Base-by-base conservation (phyloP, 2,888 invertebrate species). In the Byasa hedistus region DNA sequence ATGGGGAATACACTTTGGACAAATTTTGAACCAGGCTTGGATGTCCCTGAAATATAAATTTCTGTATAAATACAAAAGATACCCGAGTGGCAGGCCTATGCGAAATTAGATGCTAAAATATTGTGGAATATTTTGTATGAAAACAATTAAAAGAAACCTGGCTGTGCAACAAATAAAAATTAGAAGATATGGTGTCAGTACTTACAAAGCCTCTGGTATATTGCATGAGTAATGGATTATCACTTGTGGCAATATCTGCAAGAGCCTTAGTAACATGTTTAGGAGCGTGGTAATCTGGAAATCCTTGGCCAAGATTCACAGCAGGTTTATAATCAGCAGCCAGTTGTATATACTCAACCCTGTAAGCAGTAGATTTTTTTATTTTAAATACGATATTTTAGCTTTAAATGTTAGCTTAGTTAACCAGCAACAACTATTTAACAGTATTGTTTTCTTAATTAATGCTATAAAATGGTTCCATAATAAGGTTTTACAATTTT, bases 151-250 rank as follows among this genome's bases (percentile, higher is more conserved):
- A 39, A 10, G 7, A 5, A 27, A 27, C 5, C 3, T 39, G 39
- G 15, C 39, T 3, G 39, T 39, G 39, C 39, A 5, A 15, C 39
- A 39, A 39, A 39, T 39, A 39, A 3, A 39, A 10, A 15, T 15
- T 39, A 1, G 39, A 39, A 39, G 15, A 39, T 15, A 39, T 39
- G 1, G 39, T 39, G 2, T 39, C 17, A 61, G 36, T 69, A 93
- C 95, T 94, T 93, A 98, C 98, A 94, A 95, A 98, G 79, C 98
- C 97, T 80, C 99, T 93, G 0, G 98, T 98, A 77, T 99, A 99
- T 82, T 99, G 99, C 83, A 98, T 96, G 48, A 97, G 80, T 12
- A 97, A 85, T 23, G 94, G 94, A 88, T 98, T 96, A 0, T 94
- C 92, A 68, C 94, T 93, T 0, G 84, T 87, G 0, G 95, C 92